Percentiles rank a stretch among this genome's conserved stretches.
phyloP scores from a whole-genome alignment of 1,140 invertebrate species.

The Apocrypta bakeri region DNA sequence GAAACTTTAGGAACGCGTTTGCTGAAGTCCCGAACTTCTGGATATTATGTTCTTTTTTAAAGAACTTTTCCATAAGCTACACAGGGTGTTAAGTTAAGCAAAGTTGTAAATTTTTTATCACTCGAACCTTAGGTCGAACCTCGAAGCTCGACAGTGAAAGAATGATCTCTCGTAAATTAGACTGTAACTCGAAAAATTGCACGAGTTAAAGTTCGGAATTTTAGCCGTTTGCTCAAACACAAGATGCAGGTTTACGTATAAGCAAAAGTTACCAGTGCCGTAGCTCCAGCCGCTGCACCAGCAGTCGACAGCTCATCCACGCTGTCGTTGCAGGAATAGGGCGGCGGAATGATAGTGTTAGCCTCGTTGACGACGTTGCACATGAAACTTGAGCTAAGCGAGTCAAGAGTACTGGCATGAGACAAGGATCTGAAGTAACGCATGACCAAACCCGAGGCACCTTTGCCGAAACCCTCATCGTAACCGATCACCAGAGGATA shows the following conservation, averaged over 20 bases:
- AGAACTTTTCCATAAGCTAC: too few relatives aligned
- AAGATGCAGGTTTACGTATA: too few relatives aligned
- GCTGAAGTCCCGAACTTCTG: too few relatives aligned
- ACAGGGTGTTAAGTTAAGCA: too few relatives aligned
- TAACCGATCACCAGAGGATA: slow-evolving; percentile 89
- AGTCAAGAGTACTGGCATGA: slow-evolving; percentile 87
- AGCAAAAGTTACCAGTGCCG: neutral
- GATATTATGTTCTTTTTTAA: too few relatives aligned
- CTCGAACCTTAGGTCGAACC: too few relatives aligned
- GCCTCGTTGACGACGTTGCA: slow-evolving; percentile 87
- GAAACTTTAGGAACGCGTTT: too few relatives aligned
- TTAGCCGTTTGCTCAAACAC: too few relatives aligned
- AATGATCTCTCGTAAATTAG: too few relatives aligned
- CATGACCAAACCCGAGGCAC: slow-evolving; percentile 85
- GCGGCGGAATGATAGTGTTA: slow-evolving; percentile 85
- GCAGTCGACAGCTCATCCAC: slow-evolving; percentile 77
- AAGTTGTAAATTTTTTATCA: too few relatives aligned
- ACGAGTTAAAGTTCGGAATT: neutral
- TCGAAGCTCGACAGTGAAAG: too few relatives aligned
- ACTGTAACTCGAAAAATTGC: neutral
- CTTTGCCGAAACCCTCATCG: slow-evolving; percentile 79
- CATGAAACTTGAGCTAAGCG: slow-evolving; percentile 87
- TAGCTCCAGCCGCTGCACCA: neutral
- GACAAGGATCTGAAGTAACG: slow-evolving; percentile 88
- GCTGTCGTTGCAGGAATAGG: slow-evolving; percentile 86